phyloP scores from a whole-genome alignment of 2,888 invertebrate genomes.

The Tenodera sinensis region DNA sequence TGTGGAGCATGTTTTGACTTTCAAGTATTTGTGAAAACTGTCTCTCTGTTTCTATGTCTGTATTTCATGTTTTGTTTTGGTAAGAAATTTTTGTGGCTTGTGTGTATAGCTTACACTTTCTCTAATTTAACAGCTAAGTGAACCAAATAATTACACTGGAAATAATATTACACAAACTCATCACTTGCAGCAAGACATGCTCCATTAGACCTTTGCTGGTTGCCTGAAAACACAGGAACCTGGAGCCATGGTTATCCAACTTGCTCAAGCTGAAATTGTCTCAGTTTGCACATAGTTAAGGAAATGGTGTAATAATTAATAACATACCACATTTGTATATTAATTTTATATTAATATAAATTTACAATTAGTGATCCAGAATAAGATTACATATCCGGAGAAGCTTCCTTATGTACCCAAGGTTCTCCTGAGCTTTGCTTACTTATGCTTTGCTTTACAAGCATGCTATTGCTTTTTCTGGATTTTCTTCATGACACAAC shows the following conservation, averaged over 20 bases:
- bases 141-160: background rate
- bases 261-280: background rate
- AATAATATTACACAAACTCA: background rate
- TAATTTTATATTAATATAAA: background rate
- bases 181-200: constrained; percentile 7
- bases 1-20: constrained; percentile 16
- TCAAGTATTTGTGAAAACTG: background rate
- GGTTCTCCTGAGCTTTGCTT: background rate
- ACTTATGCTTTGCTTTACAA: background rate
- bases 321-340: background rate
- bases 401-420: background rate
- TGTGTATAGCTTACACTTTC: background rate
- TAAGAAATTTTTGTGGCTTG: background rate
- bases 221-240: background rate
- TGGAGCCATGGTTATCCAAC: background rate
- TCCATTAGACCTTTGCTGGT: constrained; percentile 4
- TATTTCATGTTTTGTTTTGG: constrained; percentile 3
- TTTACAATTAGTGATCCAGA: background rate
- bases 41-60: background rate
- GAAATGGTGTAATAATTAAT: background rate
- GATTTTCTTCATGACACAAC: background rate
- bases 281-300: background rate
- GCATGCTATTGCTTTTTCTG: background rate
- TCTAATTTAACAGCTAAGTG: background rate
- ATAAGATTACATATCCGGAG: background rate